Base-by-base conservation (phyloP, 2,888 invertebrate species). In the Ormyrus rosae region DNA sequence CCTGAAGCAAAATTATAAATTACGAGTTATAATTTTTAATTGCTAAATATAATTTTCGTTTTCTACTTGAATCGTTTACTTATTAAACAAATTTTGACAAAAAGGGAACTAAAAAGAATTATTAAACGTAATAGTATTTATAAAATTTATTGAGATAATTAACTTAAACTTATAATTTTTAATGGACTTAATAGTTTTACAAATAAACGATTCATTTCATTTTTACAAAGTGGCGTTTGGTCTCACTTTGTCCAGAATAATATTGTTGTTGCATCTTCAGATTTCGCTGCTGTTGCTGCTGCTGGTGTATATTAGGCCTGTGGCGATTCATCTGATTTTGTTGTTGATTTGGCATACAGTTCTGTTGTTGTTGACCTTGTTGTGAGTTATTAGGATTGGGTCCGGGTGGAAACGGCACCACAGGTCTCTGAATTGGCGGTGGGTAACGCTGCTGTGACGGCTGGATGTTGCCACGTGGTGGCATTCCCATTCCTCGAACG, bases 401-500 rank as follows among this genome's bases (percentile, higher is more conserved):
- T 72, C 91, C 90, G 48, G 91, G 91, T 80, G 92, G 92, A 85
- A 92, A 92, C 64, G 92, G 92, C 70, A 90, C 90, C 10, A 92
- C 91, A 4, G 93, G 92, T 85, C 93, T 89, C 81, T 93, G 93
- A 83, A 93, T 93, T 11, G 93, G 93, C 8, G 92, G 90, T 7
- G 92, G 93, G 83, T 92, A 88, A 13, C 90, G 89, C 78, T 90
- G 90, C 76, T 90, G 90, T 5, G 90, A 89, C 34, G 90, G 89
- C 76, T 90, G 90, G 64, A 91, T 89, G 72, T 89, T 88, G 34
- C 87, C 89, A 11, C 90, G 88, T 4, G 89, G 90, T 34, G 89
- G 90, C 88, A 90, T 90, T 71, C 89, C 88, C 89, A 91, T 91
- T 74, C 90, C 89, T 68, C 90, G 89, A 51, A 90, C 90, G 80